These are phyloP conservation scores for Asobara japonica DNA, from an alignment of 1,140 invertebrate species.

Conservation along the genomic window DNA sequence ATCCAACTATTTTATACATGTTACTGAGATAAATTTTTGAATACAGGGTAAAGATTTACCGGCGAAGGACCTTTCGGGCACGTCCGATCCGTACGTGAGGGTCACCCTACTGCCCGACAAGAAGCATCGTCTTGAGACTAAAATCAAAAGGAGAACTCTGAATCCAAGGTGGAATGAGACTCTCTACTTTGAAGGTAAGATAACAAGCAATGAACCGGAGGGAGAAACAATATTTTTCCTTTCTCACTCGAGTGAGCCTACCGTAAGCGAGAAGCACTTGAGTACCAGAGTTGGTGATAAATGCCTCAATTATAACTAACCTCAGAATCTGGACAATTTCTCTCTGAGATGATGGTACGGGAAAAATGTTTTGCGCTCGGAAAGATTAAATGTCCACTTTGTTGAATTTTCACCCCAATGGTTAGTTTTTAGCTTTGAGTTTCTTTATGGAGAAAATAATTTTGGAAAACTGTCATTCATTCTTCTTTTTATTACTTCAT, in stretches of 20 bases:
- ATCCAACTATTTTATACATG: too few relatives aligned
- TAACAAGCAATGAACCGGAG: not conserved
- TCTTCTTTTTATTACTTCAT: too few relatives aligned
- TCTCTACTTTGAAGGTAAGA: slow-evolving; percentile 91
- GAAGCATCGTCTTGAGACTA: slow-evolving; percentile 95
- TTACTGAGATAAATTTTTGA: not conserved
- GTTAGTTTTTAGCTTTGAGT: too few relatives aligned
- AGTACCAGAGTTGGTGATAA: not conserved
- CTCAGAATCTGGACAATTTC: not conserved
- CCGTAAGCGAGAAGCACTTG: not conserved
- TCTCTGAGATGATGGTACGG: not conserved
- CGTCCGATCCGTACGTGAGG: slow-evolving; percentile 91
- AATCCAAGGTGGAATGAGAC: slow-evolving; percentile 99
- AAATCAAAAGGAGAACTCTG: slow-evolving; percentile 93
- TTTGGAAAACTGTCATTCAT: too few relatives aligned
- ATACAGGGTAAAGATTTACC: slow-evolving; percentile 89
- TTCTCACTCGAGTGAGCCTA: not conserved
- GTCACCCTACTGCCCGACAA: slow-evolving; percentile 95
- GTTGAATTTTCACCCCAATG: not conserved
- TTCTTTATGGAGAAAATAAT: too few relatives aligned
- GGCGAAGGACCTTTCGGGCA: slow-evolving; percentile 93
- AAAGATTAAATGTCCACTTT: not conserved
- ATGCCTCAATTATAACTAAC: not conserved
- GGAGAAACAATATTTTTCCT: not conserved
- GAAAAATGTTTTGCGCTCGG: not conserved